Conservation (phyloP, 2,888 invertebrate species). For the Amblyteles armatorius region DNA sequence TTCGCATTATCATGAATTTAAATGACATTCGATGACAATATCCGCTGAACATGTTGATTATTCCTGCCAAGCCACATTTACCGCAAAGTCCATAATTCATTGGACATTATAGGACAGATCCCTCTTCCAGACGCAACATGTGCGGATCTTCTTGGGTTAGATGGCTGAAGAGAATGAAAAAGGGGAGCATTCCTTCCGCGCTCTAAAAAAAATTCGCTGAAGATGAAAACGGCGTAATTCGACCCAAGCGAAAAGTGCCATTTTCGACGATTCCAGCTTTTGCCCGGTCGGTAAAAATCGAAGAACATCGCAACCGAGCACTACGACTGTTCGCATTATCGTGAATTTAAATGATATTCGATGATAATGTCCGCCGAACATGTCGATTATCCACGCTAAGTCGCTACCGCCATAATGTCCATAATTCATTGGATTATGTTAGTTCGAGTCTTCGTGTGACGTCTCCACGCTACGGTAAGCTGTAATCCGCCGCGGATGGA, state of each 20-base stretch:
- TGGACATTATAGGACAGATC: not conserved
- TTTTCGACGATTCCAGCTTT: too few species aligned
- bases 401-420: not conserved
- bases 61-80: not conserved
- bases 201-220: slow-evolving; percentile 45
- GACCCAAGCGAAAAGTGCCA: too few species aligned
- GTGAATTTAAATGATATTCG: slow-evolving; percentile 16
- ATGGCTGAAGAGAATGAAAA: too few species aligned
- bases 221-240: too few species aligned
- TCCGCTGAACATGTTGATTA: slow-evolving; percentile 21
- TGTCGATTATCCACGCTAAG: slow-evolving; percentile 27
- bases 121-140: too few species aligned
- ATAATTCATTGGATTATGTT: slow-evolving; percentile 26
- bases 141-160: too few species aligned
- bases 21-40: not conserved
- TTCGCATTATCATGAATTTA: not conserved
- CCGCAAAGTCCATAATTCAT: not conserved
- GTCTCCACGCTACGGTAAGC: not conserved
- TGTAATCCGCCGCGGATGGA: slow-evolving; percentile 1
- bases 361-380: not conserved
- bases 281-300: too few species aligned
- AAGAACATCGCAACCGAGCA: too few species aligned
- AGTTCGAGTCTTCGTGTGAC: slow-evolving; percentile 30
- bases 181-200: slow-evolving; percentile 38
- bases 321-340: not conserved